phyloP scores from a whole-genome alignment of 2,113 vertebrate genomes.

The Micromys minutus region DNA sequence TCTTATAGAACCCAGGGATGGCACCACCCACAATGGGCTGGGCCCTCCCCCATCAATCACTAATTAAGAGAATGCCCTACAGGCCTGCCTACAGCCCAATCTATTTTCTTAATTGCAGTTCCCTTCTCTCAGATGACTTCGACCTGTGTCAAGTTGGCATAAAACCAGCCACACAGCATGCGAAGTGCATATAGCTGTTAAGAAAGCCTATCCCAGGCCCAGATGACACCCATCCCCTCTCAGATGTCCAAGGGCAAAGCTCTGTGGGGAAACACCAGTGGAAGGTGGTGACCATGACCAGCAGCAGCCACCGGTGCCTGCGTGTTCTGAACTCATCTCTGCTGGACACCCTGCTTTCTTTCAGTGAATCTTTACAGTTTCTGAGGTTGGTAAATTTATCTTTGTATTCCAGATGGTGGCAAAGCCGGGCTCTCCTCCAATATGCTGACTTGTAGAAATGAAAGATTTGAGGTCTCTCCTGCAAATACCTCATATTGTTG shows the following conservation, averaged over 20 bases:
- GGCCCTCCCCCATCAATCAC: neutral
- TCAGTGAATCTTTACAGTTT: neutral
- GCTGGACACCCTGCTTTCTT: neutral
- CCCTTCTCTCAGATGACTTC: neutral
- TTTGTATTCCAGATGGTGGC: conserved; percentile 20
- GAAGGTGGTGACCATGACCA: rapidly evolving
- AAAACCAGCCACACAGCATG: neutral
- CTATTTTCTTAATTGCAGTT: neutral
- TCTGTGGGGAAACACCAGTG: neutral
- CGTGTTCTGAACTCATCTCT: neutral
- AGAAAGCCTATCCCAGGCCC: neutral
- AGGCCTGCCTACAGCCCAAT: neutral
- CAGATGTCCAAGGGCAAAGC: neutral
- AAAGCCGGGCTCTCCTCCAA: neutral
- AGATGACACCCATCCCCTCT: neutral
- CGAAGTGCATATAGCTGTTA: neutral
- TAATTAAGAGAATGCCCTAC: neutral
- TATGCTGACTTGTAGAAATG: neutral
- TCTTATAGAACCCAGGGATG: neutral
- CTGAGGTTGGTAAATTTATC: neutral
- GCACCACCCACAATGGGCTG: neutral
- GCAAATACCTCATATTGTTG: neutral
- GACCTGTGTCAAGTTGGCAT: neutral
- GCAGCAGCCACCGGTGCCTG: rapidly evolving
- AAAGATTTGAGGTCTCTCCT: neutral